Evolutionary conservation across 2,113 vertebrate genomes (phyloP).

Genomic region (Chascanopsetta lugubris): DNA sequence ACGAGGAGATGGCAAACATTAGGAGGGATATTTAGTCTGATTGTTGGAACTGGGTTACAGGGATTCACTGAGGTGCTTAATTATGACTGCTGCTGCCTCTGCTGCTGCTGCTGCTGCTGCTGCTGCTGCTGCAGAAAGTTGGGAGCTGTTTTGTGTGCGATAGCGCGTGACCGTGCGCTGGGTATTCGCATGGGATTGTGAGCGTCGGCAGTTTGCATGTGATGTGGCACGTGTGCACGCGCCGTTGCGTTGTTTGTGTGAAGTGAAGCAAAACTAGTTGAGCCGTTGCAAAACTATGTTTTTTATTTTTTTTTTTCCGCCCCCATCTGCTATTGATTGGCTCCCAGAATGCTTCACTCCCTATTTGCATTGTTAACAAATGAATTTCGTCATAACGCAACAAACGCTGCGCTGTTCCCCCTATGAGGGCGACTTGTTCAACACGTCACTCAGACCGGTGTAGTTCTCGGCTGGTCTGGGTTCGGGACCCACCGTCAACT

Average conservation of each 20-base stretch:
- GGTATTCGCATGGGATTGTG: neutral
- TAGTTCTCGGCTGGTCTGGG: too few species aligned
- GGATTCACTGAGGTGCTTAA: constrained; percentile 56
- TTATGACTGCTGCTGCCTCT: constrained; percentile 57
- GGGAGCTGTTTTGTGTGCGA: constrained; percentile 9
- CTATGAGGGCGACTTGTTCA: too few species aligned
- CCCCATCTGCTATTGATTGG: neutral
- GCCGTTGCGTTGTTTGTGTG: neutral
- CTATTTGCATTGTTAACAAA: neutral
- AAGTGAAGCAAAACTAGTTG: constrained; percentile 9
- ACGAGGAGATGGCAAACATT: constrained; percentile 72
- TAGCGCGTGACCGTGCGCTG: neutral
- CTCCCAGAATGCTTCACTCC: neutral
- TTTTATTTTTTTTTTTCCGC: too few species aligned
- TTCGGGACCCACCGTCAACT: too few species aligned
- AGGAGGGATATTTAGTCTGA: constrained; percentile 65
- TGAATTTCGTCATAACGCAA: neutral
- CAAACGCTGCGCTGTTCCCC: neutral
- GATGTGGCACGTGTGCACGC: neutral
- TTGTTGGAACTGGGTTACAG: constrained; percentile 71
- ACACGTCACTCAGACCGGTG: too few species aligned
- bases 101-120: too few species aligned
- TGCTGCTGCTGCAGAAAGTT: too few species aligned
- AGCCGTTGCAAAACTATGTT: constrained; percentile 7
- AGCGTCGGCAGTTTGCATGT: constrained; percentile 19